phyloP scores from a whole-genome alignment of 1,140 invertebrate species.

The Orchestia grillus region DNA sequence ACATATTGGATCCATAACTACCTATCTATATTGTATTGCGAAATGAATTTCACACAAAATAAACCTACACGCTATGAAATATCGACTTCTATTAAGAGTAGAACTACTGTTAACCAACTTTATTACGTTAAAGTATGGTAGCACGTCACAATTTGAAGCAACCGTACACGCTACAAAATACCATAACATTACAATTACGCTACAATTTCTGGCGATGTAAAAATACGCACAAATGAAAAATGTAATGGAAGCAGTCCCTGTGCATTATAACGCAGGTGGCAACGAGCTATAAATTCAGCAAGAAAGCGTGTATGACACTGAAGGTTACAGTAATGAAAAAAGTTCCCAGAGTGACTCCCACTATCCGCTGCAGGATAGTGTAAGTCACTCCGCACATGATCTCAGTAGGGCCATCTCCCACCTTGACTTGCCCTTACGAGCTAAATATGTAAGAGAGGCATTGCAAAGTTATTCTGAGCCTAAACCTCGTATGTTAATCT shows the following conservation, averaged over 20 bases:
- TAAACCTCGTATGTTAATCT: not conserved
- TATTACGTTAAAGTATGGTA: too few species aligned
- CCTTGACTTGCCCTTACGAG: too few species aligned
- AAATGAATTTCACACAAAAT: not conserved
- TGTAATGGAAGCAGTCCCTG: not conserved
- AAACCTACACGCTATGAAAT: not conserved
- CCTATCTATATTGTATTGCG: not conserved
- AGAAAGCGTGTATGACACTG: not conserved
- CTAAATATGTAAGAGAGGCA: not conserved
- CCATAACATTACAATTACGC: not conserved
- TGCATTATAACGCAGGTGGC: not conserved
- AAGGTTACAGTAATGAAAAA: not conserved
- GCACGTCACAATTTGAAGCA: not conserved
- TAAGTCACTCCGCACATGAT: not conserved
- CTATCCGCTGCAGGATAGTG: not conserved
- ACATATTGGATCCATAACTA: not conserved
- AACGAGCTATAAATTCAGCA: not conserved
- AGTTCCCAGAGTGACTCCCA: too few species aligned
- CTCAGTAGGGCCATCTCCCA: too few species aligned
- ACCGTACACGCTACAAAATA: not conserved
- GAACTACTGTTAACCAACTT: not conserved
- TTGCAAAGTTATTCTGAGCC: not conserved
- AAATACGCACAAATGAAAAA: not conserved
- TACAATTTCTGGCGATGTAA: not conserved
- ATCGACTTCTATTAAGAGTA: not conserved